Evolutionary conservation across 2,888 invertebrate genomes (phyloP).

Genomic region (Heteromurus nitidus): DNA sequence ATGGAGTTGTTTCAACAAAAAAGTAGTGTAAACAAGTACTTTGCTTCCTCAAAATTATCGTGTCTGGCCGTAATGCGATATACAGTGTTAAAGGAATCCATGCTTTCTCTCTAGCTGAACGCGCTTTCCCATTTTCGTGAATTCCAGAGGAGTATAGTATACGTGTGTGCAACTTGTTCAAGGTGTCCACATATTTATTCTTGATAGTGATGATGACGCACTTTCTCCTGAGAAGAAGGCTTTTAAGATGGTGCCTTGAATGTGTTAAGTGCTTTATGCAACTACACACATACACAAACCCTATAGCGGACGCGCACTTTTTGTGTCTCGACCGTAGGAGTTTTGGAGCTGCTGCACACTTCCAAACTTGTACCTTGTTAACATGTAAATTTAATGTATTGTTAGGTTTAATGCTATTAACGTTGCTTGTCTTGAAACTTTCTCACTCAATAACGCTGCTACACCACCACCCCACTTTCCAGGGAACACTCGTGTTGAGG

Average conservation of each 20-base stretch:
- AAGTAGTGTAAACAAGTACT: constrained; percentile 1
- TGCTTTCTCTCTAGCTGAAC: no score
- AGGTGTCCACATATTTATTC: not conserved
- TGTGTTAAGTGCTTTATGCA: not conserved
- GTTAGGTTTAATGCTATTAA: no score
- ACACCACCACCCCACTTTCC: no score
- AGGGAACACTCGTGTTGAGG: no score
- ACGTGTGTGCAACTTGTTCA: not conserved
- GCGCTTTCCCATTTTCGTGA: not conserved
- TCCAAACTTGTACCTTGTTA: not conserved
- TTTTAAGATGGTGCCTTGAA: not conserved
- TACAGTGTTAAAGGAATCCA: no score
- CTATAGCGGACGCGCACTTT: no score
- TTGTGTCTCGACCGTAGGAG: not conserved
- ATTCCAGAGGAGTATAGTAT: not conserved
- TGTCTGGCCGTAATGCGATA: not conserved
- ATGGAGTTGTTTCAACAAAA: not conserved
- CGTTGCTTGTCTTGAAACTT: no score
- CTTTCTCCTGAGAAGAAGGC: not conserved
- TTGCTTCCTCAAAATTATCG: not conserved
- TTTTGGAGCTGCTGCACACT: not conserved
- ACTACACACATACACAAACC: not conserved
- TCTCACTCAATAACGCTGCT: no score
- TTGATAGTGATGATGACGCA: not conserved
- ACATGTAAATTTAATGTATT: not conserved